A percentile compares a stretch with the other conserved stretches of the same genome.
Evolutionary conservation across 1,140 invertebrate species (phyloP).

Genomic region (Triops longicaudatus): DNA sequence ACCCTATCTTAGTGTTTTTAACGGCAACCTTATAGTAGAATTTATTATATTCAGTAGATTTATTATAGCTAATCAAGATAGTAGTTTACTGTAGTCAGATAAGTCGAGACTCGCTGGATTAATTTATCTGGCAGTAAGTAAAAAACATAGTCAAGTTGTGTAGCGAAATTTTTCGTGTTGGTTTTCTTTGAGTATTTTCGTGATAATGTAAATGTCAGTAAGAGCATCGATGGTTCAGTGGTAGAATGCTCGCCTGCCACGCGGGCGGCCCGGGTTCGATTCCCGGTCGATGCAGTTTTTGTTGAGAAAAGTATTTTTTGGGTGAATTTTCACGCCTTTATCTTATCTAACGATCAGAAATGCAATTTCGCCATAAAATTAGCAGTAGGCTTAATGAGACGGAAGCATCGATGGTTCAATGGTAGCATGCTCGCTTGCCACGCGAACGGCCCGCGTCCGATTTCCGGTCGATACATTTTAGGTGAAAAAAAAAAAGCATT

Average conservation of each 20-base stretch:
- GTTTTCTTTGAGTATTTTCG: too few species aligned
- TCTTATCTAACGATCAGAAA: neutral
- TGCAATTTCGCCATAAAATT: neutral
- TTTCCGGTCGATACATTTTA: conserved; percentile 66
- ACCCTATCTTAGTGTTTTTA: too few species aligned
- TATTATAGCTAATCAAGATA: too few species aligned
- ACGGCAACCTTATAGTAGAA: too few species aligned
- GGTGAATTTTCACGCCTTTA: neutral
- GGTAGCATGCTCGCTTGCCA: conserved; percentile 90
- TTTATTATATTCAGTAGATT: too few species aligned
- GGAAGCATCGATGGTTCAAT: conserved; percentile 74
- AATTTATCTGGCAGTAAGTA: too few species aligned
- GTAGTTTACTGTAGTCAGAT: too few species aligned
- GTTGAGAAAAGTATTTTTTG: conserved; percentile 18
- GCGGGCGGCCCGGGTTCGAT: conserved; percentile 83
- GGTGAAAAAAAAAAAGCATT: conserved; percentile 19
- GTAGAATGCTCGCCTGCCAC: conserved; percentile 89
- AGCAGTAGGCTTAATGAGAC: neutral
- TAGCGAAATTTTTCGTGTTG: too few species aligned
- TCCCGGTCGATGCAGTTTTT: conserved; percentile 63
- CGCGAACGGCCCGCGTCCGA: conserved; percentile 83
- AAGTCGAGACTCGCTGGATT: too few species aligned
- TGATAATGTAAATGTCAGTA: too few species aligned
- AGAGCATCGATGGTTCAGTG: conserved; percentile 77
- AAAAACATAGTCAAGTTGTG: too few species aligned